Percentiles rank a stretch among this genome's conserved stretches.
Evolutionary conservation across 1,140 invertebrate species (phyloP).

Genomic region (Polypedilum vanderplanki): DNA sequence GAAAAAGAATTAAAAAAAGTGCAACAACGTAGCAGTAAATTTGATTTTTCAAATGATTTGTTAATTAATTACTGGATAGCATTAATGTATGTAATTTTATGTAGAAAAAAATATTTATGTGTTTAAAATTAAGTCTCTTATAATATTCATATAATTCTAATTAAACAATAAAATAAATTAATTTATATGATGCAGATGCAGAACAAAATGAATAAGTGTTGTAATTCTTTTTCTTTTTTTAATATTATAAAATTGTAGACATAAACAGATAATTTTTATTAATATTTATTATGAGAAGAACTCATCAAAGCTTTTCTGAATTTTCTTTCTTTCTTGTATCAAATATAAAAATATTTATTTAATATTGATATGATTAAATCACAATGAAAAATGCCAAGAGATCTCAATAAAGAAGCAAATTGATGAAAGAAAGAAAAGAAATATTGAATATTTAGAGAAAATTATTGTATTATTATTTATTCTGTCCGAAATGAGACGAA

Average conservation of each 20-base stretch:
- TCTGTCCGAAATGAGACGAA: not conserved
- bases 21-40: constrained; percentile 28
- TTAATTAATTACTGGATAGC: constrained; percentile 21
- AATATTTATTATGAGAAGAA: no score
- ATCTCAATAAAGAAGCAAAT: constrained; percentile 9
- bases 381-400: constrained; percentile 17
- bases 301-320: no score
- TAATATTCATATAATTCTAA: not conserved
- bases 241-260: no score
- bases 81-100: not conserved
- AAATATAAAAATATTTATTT: no score
- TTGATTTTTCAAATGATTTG: constrained; percentile 29
- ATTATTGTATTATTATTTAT: not conserved
- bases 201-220: no score
- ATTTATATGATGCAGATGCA: no score
- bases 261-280: no score
- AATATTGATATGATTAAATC: not conserved
- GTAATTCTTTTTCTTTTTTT: no score
- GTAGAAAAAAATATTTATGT: not conserved
- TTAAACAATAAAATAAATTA: no score
- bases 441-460: not conserved
- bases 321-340: no score
- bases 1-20: not conserved
- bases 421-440: not conserved
- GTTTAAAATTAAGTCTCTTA: not conserved